These are phyloP conservation scores for Pristionchus entomophagus DNA, from an alignment of 2,888 invertebrate genomes.

Conservation along the genomic window DNA sequence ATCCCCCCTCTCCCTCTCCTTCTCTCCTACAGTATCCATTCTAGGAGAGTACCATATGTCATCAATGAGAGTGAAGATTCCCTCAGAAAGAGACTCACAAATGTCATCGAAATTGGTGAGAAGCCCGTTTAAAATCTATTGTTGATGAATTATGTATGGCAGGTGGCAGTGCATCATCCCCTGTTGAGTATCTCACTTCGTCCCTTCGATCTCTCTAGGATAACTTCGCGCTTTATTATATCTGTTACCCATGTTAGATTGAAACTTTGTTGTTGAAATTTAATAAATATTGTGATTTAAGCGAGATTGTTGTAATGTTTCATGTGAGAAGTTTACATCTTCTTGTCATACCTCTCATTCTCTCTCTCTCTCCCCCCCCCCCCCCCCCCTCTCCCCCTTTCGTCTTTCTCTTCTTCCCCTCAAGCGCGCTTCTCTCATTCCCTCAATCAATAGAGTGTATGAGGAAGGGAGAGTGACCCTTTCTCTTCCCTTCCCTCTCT, in stretches of 20 bases:
- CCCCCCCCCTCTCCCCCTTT: not conserved
- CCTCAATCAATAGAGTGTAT: conserved; percentile 39
- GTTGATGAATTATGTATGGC: not conserved
- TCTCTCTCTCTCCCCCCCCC: not conserved
- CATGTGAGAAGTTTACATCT: conserved; percentile 28
- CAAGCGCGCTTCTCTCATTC: conserved; percentile 31
- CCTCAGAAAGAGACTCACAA: conserved; percentile 24
- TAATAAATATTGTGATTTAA: not conserved
- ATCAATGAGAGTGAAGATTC: conserved; percentile 16
- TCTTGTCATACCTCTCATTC: conserved; percentile 2
- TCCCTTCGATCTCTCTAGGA: conserved; percentile 17
- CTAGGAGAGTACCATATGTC: not conserved
- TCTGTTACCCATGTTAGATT: not conserved
- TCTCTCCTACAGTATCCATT: not conserved
- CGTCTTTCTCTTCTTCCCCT: not conserved
- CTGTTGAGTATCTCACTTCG: conserved; percentile 30
- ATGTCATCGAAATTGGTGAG: not conserved
- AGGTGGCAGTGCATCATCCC: conserved; percentile 1
- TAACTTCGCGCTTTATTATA: not conserved
- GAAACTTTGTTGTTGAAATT: conserved; percentile 9
- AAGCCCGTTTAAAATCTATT: not conserved
- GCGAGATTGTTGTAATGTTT: not conserved
- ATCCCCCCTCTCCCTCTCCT: not conserved
- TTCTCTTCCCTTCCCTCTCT: not conserved
- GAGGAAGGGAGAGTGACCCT: conserved; percentile 16